These are phyloP conservation scores for Philotrypesis tridentata DNA, from an alignment of 1,140 invertebrate genomes.

Conservation along the genomic window DNA sequence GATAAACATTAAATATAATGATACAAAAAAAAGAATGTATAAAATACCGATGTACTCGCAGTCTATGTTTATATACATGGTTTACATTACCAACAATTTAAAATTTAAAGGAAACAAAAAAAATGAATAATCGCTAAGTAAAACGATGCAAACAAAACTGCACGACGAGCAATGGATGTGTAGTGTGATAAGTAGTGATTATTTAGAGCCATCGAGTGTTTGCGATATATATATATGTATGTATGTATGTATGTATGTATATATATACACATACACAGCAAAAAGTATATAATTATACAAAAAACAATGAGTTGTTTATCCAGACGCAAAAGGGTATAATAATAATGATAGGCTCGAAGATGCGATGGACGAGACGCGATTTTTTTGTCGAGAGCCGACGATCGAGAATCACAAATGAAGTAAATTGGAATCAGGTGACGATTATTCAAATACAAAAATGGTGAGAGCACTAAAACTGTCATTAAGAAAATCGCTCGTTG, in stretches of 20 bases:
- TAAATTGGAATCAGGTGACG: not conserved
- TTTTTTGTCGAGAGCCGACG: not conserved
- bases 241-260: no score
- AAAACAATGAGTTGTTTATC: conserved; percentile 10
- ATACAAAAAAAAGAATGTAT: conserved; percentile 65
- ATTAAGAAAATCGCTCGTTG: conserved; percentile 39
- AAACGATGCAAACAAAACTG: conserved; percentile 56
- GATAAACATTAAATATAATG: conserved; percentile 34
- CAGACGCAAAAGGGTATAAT: not conserved
- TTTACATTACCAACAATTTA: conserved; percentile 71
- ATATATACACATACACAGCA: no score
- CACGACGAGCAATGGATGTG: conserved; percentile 61
- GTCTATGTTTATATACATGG: conserved; percentile 74
- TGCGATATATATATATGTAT: conserved; percentile 51
- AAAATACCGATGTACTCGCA: conserved; percentile 70
- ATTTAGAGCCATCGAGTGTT: conserved; percentile 53
- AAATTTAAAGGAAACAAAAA: conserved; percentile 55
- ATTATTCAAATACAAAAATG: not conserved
- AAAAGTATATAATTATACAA: conserved; percentile 49
- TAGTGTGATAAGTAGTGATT: conserved; percentile 61
- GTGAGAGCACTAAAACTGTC: conserved; percentile 9
- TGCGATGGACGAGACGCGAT: not conserved
- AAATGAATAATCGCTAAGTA: conserved; percentile 45
- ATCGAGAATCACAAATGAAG: conserved; percentile 21
- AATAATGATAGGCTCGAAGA: not conserved